Evolutionary conservation across 2,113 vertebrate genomes (phyloP).

Genomic region (Pseudonaja textilis): DNA sequence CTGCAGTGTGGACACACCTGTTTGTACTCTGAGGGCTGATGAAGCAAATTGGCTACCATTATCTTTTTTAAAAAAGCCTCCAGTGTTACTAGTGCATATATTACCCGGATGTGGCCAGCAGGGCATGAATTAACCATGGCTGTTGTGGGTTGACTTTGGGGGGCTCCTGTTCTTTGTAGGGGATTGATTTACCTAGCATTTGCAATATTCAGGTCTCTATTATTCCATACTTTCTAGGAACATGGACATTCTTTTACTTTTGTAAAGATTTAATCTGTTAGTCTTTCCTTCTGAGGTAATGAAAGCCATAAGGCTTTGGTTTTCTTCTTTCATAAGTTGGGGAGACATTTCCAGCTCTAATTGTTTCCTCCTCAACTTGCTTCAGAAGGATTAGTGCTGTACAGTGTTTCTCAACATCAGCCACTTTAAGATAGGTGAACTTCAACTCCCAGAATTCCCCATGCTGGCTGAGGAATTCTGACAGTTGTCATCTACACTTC

Average conservation of each 20-base stretch:
- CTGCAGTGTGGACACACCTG: no score
- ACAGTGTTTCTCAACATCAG: neutral
- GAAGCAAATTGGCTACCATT: neutral
- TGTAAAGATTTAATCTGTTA: neutral
- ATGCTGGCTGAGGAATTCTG: neutral
- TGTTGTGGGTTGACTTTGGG: neutral
- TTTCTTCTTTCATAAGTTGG: neutral
- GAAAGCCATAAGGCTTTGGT: neutral
- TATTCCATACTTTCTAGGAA: neutral
- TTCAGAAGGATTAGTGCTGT: neutral
- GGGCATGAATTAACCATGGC: neutral
- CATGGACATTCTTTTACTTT: neutral
- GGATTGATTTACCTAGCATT: neutral
- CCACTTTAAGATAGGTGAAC: neutral
- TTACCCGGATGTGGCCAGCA: neutral
- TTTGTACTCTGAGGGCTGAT: neutral
- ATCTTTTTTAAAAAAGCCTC: neutral
- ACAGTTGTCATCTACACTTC: neutral
- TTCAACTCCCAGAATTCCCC: neutral
- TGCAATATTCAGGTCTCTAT: neutral
- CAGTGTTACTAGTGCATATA: neutral
- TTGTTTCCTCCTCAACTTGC: neutral
- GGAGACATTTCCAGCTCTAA: no score
- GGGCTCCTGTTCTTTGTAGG: neutral
- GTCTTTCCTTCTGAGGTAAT: neutral